Evolutionary conservation across 2,113 vertebrate species (phyloP).

Genomic region (Equus quagga): DNA sequence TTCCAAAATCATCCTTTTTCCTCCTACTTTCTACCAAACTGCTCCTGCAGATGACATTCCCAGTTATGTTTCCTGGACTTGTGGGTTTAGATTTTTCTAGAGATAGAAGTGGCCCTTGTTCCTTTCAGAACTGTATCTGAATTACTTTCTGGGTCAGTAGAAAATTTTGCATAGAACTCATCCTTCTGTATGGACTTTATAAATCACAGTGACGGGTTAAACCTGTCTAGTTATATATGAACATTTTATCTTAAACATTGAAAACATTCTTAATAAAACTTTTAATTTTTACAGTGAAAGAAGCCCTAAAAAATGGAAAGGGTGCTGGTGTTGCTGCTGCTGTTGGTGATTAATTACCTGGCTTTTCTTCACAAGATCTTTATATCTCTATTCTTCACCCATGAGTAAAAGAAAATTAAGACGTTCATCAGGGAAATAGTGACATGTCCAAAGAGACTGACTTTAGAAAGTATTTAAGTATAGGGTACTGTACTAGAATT

Average conservation of each 20-base stretch:
- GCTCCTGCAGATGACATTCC: not conserved
- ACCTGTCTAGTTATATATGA: not conserved
- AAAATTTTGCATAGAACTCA: not conserved
- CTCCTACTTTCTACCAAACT: not conserved
- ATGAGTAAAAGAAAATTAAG: not conserved
- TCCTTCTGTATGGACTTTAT: not conserved
- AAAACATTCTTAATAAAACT: not conserved
- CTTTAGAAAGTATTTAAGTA: not conserved
- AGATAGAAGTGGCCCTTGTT: not conserved
- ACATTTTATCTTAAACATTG: slow-evolving; percentile 21
- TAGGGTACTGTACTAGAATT: not conserved
- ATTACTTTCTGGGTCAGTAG: not conserved
- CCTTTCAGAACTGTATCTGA: not conserved
- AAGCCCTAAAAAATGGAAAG: not conserved
- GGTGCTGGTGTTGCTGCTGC: not conserved
- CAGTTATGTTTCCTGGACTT: not conserved
- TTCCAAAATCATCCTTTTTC: not conserved
- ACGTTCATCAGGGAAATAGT: not conserved
- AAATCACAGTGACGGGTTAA: not conserved
- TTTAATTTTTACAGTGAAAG: not conserved
- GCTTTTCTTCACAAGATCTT: not conserved
- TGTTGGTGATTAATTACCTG: not conserved
- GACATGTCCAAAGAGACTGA: not conserved
- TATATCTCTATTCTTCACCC: not conserved
- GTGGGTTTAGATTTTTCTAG: not conserved